phyloP scores from a whole-genome alignment of 2,113 vertebrate species.

The Aythya baeri region DNA sequence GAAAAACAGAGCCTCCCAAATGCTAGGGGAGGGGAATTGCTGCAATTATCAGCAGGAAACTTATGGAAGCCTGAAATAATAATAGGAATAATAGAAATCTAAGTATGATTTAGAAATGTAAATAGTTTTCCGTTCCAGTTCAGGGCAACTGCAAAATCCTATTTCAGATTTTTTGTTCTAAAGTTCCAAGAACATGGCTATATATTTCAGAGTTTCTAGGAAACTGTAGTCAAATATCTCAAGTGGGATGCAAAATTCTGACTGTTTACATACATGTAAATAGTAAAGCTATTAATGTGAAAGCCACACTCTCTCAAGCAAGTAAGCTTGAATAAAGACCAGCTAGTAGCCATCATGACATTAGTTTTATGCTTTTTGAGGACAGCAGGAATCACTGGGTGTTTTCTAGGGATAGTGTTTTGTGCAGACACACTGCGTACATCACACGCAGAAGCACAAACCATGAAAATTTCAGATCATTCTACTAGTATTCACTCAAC shows the following conservation, averaged over 20 bases:
- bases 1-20: neutral
- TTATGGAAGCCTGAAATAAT: conserved; percentile 31
- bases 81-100: neutral
- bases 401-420: neutral
- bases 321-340: neutral
- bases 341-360: neutral
- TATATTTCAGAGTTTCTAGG: neutral
- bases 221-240: neutral
- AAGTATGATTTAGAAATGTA: neutral
- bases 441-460: neutral
- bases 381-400: neutral
- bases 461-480: neutral
- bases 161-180: neutral
- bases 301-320: neutral
- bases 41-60: conserved; percentile 27
- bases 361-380: neutral
- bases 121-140: neutral
- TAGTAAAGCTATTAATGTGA: neutral
- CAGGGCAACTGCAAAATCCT: neutral
- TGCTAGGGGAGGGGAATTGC: neutral
- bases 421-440: neutral
- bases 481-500: neutral
- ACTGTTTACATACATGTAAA: neutral
- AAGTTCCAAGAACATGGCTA: neutral
- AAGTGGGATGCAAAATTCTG: neutral